phyloP scores from a whole-genome alignment of 2,113 vertebrate genomes.

The Okapia johnstoni region DNA sequence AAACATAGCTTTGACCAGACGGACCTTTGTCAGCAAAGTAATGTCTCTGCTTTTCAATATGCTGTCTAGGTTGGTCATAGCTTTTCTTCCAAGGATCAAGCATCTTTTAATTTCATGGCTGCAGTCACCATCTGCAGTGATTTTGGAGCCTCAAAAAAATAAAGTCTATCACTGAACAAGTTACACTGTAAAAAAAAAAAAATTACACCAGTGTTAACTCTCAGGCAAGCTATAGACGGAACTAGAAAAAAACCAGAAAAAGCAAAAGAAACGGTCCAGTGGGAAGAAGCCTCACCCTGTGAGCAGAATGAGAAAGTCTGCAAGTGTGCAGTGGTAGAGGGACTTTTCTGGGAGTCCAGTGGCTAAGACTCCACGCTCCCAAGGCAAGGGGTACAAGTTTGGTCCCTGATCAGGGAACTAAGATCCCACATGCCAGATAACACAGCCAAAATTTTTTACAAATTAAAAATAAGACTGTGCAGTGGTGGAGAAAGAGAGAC shows the following conservation, averaged over 20 bases:
- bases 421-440: neutral
- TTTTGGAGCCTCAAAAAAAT: fast-evolving
- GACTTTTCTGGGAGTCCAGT: neutral
- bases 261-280: neutral
- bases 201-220: neutral
- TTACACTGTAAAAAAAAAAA: neutral
- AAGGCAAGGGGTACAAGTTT: neutral
- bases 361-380: neutral
- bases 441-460: neutral
- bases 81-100: neutral
- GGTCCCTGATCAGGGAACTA: neutral
- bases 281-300: neutral
- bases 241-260: neutral
- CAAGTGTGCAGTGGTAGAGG: neutral
- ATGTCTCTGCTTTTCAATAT: neutral
- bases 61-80: neutral
- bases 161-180: neutral
- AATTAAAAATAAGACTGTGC: neutral
- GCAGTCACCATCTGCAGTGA: neutral
- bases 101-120: neutral
- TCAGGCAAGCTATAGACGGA: neutral
- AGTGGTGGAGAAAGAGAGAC: neutral
- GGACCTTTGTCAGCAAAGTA: neutral
- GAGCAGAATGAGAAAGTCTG: neutral
- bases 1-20: neutral